Evolutionary conservation across 2,888 invertebrate genomes (phyloP).

Genomic region (Dilophus febrilis): DNA sequence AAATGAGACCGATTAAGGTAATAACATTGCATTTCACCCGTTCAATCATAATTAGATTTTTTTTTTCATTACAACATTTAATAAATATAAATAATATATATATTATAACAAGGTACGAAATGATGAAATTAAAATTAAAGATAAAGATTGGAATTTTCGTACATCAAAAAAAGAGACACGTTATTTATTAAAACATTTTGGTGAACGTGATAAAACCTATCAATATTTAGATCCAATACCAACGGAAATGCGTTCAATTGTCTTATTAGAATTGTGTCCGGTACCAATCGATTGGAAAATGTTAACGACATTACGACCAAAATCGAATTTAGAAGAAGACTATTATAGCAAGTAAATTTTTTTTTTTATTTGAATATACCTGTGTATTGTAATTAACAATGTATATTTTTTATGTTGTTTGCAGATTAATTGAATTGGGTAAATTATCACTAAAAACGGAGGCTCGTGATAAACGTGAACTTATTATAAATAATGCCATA

Average conservation of each 20-base stretch:
- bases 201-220: constrained; percentile 24
- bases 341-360: constrained; percentile 54
- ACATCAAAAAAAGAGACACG: constrained; percentile 54
- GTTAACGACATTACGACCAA: constrained; percentile 75
- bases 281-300: constrained; percentile 87
- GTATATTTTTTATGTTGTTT: too few species aligned
- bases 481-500: constrained; percentile 45
- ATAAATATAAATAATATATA: not conserved
- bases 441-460: constrained; percentile 59
- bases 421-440: constrained; percentile 60
- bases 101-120: constrained; percentile 37
- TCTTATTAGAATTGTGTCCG: constrained; percentile 47
- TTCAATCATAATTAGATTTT: not conserved
- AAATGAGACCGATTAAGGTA: constrained; percentile 74
- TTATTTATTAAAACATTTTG: constrained; percentile 24
- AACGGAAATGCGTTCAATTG: constrained; percentile 47
- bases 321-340: constrained; percentile 68
- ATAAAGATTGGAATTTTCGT: constrained; percentile 56
- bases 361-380: not conserved
- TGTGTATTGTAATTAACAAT: too few species aligned
- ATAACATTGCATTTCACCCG: not conserved
- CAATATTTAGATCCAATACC: constrained; percentile 60
- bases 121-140: constrained; percentile 62
- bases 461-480: constrained; percentile 49
- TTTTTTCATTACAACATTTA: not conserved